Conservation (phyloP, 1,140 invertebrate genomes). For the Macrosteles quadrilineatus region DNA sequence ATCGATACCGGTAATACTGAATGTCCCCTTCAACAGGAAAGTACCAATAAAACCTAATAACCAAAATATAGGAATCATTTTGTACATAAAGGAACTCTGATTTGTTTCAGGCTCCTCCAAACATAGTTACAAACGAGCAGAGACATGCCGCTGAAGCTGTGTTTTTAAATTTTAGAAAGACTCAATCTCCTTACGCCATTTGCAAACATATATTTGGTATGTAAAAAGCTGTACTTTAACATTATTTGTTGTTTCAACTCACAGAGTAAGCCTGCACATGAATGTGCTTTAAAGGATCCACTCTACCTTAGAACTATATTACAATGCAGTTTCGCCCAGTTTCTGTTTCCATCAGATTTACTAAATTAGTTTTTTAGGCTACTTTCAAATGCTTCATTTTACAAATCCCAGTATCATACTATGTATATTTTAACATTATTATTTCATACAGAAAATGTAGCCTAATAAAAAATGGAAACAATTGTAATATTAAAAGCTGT, state of each 20-base stretch:
- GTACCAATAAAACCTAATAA: no score
- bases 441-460: neutral
- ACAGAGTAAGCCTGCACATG: neutral
- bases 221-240: slow-evolving; percentile 29
- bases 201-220: slow-evolving; percentile 76
- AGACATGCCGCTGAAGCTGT: slow-evolving; percentile 75
- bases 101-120: slow-evolving; percentile 74
- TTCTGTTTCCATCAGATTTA: neutral
- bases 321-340: neutral
- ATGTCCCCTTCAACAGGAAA: no score
- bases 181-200: slow-evolving; percentile 76
- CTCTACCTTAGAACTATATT: neutral
- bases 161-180: slow-evolving; percentile 79
- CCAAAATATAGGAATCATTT: no score
- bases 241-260: neutral
- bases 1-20: no score
- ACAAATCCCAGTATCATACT: neutral
- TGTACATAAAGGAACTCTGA: no score
- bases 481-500: neutral
- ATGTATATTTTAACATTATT: neutral
- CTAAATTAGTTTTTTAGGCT: neutral
- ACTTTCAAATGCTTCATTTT: neutral
- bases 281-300: neutral
- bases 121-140: slow-evolving; percentile 74
- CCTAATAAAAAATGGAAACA: neutral